These are phyloP conservation scores for Zosterops borbonicus DNA, from an alignment of 2,113 vertebrate genomes.

Conservation along the genomic window DNA sequence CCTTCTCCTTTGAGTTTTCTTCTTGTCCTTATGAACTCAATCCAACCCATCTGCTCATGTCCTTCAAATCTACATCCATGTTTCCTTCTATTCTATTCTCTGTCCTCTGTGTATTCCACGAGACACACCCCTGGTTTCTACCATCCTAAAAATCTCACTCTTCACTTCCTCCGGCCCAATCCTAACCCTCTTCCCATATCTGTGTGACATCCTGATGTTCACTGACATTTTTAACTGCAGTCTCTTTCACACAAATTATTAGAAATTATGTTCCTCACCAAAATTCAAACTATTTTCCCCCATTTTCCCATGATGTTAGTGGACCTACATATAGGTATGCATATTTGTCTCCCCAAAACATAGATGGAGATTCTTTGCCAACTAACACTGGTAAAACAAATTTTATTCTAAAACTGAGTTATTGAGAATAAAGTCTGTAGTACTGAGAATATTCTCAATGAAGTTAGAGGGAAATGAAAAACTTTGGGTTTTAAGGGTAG, in stretches of 20 bases:
- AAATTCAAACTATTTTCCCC: neutral
- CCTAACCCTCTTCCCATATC: neutral
- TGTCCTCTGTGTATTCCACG: neutral
- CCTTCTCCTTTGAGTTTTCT: neutral
- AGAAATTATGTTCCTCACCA: neutral
- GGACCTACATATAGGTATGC: neutral
- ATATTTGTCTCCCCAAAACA: neutral
- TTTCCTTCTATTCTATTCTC: neutral
- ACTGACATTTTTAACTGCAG: neutral
- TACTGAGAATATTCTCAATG: neutral
- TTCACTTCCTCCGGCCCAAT: neutral
- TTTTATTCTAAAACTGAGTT: neutral
- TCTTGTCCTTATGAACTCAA: neutral
- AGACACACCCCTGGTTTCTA: neutral
- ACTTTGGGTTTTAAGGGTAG: neutral
- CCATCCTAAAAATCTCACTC: neutral
- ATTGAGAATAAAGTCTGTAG: neutral
- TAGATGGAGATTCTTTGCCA: neutral
- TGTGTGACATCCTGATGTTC: neutral
- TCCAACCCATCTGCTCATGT: neutral
- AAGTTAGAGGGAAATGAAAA: neutral
- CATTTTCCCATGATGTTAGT: neutral
- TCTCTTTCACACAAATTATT: neutral
- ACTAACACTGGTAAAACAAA: neutral
- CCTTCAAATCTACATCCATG: neutral